These are phyloP conservation scores for Muraenolepis orangiensis DNA, from an alignment of 2,797 vertebrate species.

Conservation along the genomic window DNA sequence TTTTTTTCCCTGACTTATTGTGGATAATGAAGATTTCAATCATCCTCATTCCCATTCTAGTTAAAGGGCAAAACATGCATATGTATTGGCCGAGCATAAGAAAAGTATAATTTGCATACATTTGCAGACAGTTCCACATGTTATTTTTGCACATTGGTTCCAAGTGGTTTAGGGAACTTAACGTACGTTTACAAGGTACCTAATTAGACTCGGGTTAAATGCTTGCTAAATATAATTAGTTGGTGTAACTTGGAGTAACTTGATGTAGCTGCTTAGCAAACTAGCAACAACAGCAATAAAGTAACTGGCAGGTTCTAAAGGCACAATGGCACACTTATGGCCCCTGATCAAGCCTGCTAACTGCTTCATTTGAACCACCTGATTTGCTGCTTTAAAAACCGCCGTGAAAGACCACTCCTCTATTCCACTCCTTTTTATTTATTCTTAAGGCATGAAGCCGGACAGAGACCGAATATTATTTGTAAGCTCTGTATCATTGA, in stretches of 20 bases:
- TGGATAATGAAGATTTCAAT: slow-evolving; percentile 23
- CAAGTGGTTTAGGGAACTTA: slow-evolving; percentile 15
- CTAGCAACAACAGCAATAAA: neutral
- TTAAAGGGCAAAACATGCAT: slow-evolving; percentile 21
- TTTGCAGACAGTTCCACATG: slow-evolving; percentile 13
- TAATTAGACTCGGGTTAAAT: slow-evolving; percentile 9
- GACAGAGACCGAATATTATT: neutral
- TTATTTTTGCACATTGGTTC: slow-evolving; percentile 9
- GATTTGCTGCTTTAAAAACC: neutral
- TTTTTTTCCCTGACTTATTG: slow-evolving; percentile 15
- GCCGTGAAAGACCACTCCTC: slow-evolving; percentile 22
- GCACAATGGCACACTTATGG: neutral
- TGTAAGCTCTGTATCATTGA: no score
- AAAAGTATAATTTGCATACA: slow-evolving; percentile 14
- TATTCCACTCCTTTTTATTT: slow-evolving; percentile 22
- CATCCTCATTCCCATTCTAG: slow-evolving; percentile 5
- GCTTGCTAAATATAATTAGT: slow-evolving; percentile 4
- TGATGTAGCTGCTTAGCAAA: neutral
- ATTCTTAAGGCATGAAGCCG: neutral
- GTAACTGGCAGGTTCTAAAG: neutral
- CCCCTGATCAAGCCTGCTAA: neutral
- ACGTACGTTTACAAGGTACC: slow-evolving; percentile 7
- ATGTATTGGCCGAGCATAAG: slow-evolving; percentile 16
- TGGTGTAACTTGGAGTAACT: no score
- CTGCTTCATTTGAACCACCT: neutral